These are phyloP conservation scores for Eilema sororculum DNA, from an alignment of 2,888 invertebrate genomes.

Conservation along the genomic window DNA sequence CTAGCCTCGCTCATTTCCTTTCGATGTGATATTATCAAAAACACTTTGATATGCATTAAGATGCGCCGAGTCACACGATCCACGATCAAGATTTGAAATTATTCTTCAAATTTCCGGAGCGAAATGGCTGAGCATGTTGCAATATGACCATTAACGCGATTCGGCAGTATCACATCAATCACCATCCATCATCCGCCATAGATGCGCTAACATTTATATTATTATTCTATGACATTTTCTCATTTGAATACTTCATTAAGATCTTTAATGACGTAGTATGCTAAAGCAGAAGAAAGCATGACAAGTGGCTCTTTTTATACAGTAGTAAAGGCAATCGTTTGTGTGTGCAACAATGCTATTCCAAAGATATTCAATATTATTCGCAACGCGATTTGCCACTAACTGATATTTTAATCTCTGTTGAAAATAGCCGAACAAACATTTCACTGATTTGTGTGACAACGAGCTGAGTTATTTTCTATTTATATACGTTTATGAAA, in stretches of 20 bases:
- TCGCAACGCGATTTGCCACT: neutral
- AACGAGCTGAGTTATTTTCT: neutral
- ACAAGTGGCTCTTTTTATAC: neutral
- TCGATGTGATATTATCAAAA: slow-evolving; percentile 10
- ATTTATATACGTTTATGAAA: too few relatives aligned
- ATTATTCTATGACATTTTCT: slow-evolving; percentile 2
- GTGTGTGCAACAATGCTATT: neutral
- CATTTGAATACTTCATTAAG: neutral
- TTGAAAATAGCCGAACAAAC: neutral
- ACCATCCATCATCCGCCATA: slow-evolving; percentile 1
- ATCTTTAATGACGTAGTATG: neutral
- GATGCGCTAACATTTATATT: neutral
- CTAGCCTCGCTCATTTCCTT: slow-evolving; percentile 4
- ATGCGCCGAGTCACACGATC: slow-evolving; percentile 6
- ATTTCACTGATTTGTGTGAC: neutral
- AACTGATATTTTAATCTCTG: neutral
- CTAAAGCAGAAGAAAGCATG: neutral
- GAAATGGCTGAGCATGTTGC: neutral
- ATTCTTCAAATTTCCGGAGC: slow-evolving; percentile 5
- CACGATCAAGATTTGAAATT: slow-evolving; percentile 1
- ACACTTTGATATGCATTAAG: slow-evolving; percentile 13
- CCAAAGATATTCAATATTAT: neutral
- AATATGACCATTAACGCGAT: neutral
- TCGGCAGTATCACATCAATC: slow-evolving; percentile 1
- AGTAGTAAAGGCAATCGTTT: neutral